phyloP scores from a whole-genome alignment of 2,113 vertebrate species.

The Dipodomys merriami region DNA sequence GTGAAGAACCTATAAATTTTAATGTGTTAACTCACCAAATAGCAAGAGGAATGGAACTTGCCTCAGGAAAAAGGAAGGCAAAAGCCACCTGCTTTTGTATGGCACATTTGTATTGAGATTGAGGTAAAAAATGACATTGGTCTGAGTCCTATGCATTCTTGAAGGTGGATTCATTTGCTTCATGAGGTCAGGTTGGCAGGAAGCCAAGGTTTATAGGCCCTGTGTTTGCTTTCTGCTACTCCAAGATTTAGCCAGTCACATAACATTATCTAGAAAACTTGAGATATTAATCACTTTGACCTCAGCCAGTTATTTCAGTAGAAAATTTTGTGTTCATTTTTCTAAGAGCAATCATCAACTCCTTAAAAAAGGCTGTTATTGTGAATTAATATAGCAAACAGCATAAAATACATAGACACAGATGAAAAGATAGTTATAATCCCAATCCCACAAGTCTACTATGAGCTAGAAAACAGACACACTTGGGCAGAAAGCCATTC shows the following conservation, averaged over 20 bases:
- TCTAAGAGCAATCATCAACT: neutral
- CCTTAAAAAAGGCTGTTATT: neutral
- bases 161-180: neutral
- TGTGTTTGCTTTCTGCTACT: neutral
- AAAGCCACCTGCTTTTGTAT: neutral
- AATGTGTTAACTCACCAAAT: neutral
- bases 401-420: neutral
- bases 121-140: accelerated
- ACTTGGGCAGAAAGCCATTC: no score
- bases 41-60: neutral
- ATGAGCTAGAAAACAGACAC: neutral
- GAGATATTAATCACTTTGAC: neutral
- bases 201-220: neutral
- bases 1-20: neutral
- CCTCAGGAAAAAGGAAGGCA: neutral
- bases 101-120: neutral
- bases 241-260: neutral
- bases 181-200: neutral
- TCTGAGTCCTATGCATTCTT: accelerated
- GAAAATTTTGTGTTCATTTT: neutral
- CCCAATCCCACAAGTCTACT: neutral
- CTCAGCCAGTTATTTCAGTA: neutral
- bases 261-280: neutral
- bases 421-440: neutral
- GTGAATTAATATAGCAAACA: neutral